phyloP scores from a whole-genome alignment of 2,113 vertebrate genomes.

The Propithecus coquereli region DNA sequence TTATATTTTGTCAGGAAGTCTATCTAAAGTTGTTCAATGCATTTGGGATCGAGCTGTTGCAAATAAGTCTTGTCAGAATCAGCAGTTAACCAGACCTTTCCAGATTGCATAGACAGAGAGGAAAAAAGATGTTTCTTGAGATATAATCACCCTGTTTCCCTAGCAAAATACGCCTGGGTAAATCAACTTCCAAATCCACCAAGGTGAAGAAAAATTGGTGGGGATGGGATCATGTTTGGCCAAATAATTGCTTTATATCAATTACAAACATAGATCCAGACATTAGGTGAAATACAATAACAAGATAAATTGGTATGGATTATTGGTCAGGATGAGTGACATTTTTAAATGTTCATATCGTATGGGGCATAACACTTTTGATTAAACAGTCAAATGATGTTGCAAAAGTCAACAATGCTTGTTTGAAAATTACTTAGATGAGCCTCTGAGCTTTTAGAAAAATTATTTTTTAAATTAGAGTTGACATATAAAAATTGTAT shows the following conservation, averaged over 20 bases:
- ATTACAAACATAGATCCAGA: neutral
- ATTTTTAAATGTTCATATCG: neutral
- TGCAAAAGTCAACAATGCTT: neutral
- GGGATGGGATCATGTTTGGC: neutral
- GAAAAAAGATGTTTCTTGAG: neutral
- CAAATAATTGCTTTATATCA: neutral
- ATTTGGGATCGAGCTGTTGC: neutral
- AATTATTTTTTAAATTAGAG: neutral
- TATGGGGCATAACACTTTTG: neutral
- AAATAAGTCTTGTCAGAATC: neutral
- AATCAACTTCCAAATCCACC: neutral
- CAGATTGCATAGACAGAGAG: neutral
- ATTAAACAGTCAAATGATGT: neutral
- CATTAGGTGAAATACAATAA: neutral
- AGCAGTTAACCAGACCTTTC: neutral
- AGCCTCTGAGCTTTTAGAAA: neutral
- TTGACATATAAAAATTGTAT: neutral
- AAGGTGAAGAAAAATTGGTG: neutral
- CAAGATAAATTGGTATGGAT: neutral
- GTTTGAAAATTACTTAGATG: conserved; percentile 43
- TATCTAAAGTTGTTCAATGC: neutral
- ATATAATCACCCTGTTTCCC: neutral
- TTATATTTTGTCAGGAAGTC: conserved; percentile 31
- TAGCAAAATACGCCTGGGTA: neutral
- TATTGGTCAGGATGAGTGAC: neutral